Evolutionary conservation across 23 tunicate species (phyloP).

Genomic region (Clavelina lepadiformis): DNA sequence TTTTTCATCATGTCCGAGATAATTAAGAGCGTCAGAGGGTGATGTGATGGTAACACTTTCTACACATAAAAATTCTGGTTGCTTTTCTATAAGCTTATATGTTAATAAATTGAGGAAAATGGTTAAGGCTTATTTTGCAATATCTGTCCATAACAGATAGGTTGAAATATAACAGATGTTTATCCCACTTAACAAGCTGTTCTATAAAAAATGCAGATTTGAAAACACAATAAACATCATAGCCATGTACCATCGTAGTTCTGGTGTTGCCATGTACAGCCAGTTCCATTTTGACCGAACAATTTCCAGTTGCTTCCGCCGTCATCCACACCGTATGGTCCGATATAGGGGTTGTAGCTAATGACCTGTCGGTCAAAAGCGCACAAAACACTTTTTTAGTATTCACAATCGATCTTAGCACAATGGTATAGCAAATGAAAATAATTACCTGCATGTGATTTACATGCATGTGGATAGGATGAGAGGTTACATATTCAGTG

Average conservation of each 20-base stretch:
- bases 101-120: background rate
- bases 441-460: slow-evolving; percentile 31
- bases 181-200: too few species aligned
- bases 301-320: slow-evolving; percentile 29
- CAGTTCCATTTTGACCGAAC: slow-evolving; percentile 17
- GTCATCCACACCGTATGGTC: slow-evolving; percentile 41
- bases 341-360: slow-evolving; percentile 51
- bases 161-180: too few species aligned
- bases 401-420: too few species aligned
- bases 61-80: background rate
- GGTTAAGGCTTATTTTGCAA: background rate
- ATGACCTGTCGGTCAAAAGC: slow-evolving; percentile 43
- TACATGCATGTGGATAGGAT: slow-evolving; percentile 52
- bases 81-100: background rate
- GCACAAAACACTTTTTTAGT: too few species aligned
- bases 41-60: slow-evolving; percentile 7
- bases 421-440: too few species aligned
- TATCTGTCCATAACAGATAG: too few species aligned
- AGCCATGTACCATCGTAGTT: slow-evolving; percentile 17
- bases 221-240: background rate
- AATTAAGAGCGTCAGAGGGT: slow-evolving; percentile 28
- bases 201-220: too few species aligned
- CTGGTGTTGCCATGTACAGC: slow-evolving; percentile 24
- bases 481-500: slow-evolving; percentile 29
- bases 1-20: slow-evolving; percentile 17